Evolutionary conservation across 2,797 vertebrate species (phyloP).

Genomic region (Sebastes iracundus): DNA sequence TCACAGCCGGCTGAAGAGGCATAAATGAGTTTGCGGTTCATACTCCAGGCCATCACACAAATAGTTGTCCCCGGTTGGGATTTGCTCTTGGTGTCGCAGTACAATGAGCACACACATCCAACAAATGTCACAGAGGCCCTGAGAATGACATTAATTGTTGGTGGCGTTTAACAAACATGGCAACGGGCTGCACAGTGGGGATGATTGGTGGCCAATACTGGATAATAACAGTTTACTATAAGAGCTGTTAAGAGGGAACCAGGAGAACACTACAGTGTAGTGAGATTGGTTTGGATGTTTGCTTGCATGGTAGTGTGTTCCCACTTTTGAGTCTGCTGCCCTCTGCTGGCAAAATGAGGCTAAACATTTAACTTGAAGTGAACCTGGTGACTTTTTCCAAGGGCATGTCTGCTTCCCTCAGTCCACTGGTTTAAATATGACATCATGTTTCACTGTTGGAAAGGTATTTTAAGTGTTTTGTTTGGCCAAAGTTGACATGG

Average conservation of each 20-base stretch:
- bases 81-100: background rate
- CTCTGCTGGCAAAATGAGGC: slow-evolving; percentile 70
- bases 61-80: background rate
- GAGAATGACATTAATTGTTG: background rate
- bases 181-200: background rate
- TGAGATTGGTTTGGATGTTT: background rate
- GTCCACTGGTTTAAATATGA: background rate
- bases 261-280: background rate
- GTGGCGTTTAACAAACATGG: slow-evolving; percentile 13
- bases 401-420: background rate
- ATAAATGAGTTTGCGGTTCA: slow-evolving; percentile 16
- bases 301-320: background rate
- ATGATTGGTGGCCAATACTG: background rate
- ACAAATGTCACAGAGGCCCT: background rate
- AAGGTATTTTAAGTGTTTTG: background rate
- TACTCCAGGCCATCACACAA: background rate
- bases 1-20: slow-evolving; percentile 24
- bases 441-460: background rate
- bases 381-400: background rate
- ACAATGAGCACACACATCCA: background rate
- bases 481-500: background rate
- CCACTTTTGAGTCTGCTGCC: slow-evolving; percentile 68
- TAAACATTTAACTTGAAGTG: background rate
- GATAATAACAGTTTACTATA: background rate
- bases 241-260: background rate